Conservation (phyloP, 1,140 invertebrate species). For the Zaprionus vittiger region DNA sequence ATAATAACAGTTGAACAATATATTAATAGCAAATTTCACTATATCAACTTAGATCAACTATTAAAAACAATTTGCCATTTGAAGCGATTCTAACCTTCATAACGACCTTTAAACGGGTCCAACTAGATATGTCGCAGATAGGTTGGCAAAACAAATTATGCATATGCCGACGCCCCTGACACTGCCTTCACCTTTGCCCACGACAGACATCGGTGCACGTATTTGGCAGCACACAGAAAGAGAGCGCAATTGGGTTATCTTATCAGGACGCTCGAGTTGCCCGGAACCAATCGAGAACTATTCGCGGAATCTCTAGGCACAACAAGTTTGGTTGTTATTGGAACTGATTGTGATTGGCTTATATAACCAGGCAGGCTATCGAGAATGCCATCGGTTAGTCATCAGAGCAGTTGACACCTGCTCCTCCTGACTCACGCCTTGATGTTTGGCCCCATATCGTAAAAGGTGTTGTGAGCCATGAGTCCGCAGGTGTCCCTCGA, state of each 20-base stretch:
- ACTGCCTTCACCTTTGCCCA: neutral
- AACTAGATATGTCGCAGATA: neutral
- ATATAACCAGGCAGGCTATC: constrained; percentile 1
- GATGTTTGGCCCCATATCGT: constrained; percentile 25
- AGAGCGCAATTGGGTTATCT: neutral
- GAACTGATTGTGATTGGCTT: constrained; percentile 4
- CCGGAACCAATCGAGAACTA: constrained; percentile 22
- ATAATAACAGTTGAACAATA: neutral
- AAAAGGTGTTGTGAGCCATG: constrained; percentile 26
- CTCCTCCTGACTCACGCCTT: constrained; percentile 48
- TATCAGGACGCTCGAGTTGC: neutral
- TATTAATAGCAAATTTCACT: neutral
- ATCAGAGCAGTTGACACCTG: constrained; percentile 47
- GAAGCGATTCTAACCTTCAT: neutral
- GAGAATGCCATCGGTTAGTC: constrained; percentile 15
- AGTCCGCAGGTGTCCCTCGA: constrained; percentile 16
- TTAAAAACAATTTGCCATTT: neutral
- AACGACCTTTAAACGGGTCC: neutral
- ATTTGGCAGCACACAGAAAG: neutral
- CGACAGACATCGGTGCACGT: neutral
- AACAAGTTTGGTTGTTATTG: neutral
- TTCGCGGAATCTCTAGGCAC: neutral
- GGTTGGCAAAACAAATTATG: neutral
- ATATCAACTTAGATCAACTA: neutral
- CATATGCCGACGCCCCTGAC: neutral